Evolutionary conservation across 1,140 invertebrate species (phyloP).

Genomic region (Chrysomallon squamiferum): DNA sequence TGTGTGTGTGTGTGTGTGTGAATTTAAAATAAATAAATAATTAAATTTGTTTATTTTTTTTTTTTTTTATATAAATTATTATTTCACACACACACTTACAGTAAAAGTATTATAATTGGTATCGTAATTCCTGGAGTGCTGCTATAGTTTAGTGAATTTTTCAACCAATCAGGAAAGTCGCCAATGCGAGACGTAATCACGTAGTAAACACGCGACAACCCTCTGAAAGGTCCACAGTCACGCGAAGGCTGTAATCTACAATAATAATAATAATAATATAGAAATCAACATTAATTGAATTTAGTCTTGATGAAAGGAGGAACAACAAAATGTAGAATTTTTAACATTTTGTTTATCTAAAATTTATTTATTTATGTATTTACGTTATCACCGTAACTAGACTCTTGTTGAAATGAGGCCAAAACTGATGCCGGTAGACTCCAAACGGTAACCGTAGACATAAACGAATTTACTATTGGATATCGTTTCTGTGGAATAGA

Average conservation of each 20-base stretch:
- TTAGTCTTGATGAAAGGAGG: no score
- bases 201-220: conserved; percentile 22
- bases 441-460: not conserved
- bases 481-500: no score
- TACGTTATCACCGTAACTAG: not conserved
- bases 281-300: no score
- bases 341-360: not conserved
- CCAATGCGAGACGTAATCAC: conserved; percentile 31
- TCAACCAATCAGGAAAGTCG: conserved; percentile 27
- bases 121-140: conserved; percentile 33
- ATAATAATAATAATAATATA: no score
- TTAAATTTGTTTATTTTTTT: no score
- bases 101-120: conserved; percentile 38
- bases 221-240: conserved; percentile 49
- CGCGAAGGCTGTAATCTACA: conserved; percentile 41
- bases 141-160: conserved; percentile 24
- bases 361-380: not conserved
- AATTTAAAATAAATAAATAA: no score
- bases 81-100: conserved; percentile 31
- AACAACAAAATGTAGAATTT: not conserved
- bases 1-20: no score
- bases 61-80: no score
- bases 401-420: not conserved
- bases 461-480: no score
- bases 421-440: no score